phyloP scores from a whole-genome alignment of 2,888 invertebrate genomes.

The Sericinus montela region DNA sequence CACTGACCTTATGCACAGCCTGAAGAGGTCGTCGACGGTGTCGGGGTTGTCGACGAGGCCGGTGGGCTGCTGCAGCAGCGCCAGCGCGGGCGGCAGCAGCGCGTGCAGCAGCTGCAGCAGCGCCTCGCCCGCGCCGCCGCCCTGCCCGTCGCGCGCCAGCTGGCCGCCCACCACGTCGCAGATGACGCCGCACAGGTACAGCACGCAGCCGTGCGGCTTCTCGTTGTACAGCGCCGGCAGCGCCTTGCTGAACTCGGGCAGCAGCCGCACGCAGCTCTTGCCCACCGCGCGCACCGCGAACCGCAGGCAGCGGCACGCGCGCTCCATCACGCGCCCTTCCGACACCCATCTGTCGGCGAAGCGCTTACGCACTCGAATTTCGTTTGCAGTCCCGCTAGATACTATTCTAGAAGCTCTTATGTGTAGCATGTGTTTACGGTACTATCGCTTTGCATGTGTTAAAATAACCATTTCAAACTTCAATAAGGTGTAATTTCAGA shows the following conservation, averaged over 20 bases:
- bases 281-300: constrained; percentile 94
- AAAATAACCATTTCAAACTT: no score
- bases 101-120: constrained; percentile 92
- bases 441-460: no score
- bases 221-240: constrained; percentile 86
- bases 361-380: no score
- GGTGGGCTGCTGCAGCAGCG: constrained; percentile 86
- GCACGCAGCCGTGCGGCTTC: constrained; percentile 86
- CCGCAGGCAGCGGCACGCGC: constrained; percentile 92
- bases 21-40: constrained; percentile 98
- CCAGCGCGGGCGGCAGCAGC: constrained; percentile 89
- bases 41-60: constrained; percentile 96
- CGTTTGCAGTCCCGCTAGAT: no score
- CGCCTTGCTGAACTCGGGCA: constrained; percentile 86
- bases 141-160: constrained; percentile 49
- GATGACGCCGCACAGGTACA: constrained; percentile 88
- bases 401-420: no score
- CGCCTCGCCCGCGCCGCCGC: constrained; percentile 68
- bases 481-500: no score
- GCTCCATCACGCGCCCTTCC: constrained; percentile 94
- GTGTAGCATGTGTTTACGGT: no score
- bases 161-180: constrained; percentile 85
- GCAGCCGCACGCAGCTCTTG: constrained; percentile 85
- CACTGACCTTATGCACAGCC: constrained; percentile 83
- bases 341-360: constrained; percentile 45